These are phyloP conservation scores for Nemapogon koenigi DNA, from an alignment of 2,888 invertebrate genomes.

Conservation along the genomic window DNA sequence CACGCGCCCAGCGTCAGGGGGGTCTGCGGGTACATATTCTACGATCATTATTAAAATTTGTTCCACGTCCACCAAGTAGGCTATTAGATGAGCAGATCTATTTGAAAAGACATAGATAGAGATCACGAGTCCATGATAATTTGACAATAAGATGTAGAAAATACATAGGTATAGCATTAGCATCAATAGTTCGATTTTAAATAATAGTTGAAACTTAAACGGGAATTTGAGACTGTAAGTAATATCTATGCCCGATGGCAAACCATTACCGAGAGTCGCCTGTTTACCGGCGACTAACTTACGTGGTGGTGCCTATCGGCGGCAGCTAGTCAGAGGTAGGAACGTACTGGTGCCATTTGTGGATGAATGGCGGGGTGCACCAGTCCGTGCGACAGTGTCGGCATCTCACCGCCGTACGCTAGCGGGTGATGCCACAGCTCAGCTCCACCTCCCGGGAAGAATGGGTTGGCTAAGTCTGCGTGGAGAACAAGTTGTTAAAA, in stretches of 20 bases:
- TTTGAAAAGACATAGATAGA: too few relatives aligned
- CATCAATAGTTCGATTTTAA: too few relatives aligned
- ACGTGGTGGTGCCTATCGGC: slow-evolving; percentile 78
- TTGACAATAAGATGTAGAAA: too few relatives aligned
- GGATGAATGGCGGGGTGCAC: slow-evolving; percentile 97
- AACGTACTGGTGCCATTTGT: slow-evolving; percentile 93
- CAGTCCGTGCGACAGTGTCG: slow-evolving; percentile 86
- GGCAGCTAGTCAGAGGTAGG: slow-evolving; percentile 97
- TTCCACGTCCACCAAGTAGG: too few relatives aligned
- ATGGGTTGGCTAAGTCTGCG: slow-evolving; percentile 93
- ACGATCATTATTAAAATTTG: slow-evolving; percentile 14
- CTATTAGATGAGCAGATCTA: too few relatives aligned
- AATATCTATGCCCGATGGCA: too few relatives aligned
- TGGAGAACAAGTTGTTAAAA: too few relatives aligned
- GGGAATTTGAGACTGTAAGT: too few relatives aligned
- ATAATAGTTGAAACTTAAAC: too few relatives aligned
- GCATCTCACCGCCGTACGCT: slow-evolving; percentile 81
- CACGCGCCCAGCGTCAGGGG: slow-evolving; percentile 72
- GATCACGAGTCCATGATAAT: too few relatives aligned
- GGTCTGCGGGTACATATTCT: slow-evolving; percentile 35
- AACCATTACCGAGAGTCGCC: too few relatives aligned
- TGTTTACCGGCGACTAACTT: slow-evolving; percentile 31
- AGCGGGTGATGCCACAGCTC: slow-evolving; percentile 95
- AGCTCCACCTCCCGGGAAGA: slow-evolving; percentile 87
- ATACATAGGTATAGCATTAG: too few relatives aligned